Evolutionary conservation across 2,113 vertebrate species (phyloP).

Genomic region (Brienomyrus longianalis): DNA sequence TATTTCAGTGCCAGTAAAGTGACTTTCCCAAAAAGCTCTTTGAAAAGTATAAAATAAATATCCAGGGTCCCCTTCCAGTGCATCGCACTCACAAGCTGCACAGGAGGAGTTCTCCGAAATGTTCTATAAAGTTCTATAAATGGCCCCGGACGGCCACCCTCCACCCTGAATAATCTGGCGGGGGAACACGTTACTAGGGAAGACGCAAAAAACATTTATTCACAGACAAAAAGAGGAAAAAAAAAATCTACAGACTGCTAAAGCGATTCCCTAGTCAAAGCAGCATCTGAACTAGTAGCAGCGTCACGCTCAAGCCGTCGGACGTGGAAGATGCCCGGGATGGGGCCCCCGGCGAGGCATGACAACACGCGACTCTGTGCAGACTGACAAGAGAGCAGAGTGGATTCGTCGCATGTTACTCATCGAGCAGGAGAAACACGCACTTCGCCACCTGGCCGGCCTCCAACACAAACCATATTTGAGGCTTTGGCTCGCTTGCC

Average conservation of each 20-base stretch:
- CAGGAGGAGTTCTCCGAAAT: neutral
- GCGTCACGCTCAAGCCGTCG: neutral
- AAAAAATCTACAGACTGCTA: neutral
- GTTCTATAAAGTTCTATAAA: slow-evolving; percentile 1
- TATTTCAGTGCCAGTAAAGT: neutral
- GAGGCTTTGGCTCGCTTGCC: slow-evolving; percentile 13
- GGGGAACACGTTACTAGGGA: neutral
- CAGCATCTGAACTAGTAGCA: neutral
- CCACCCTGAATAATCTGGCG: neutral
- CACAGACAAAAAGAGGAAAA: neutral
- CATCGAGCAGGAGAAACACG: slow-evolving; percentile 39
- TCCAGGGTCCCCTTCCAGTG: neutral
- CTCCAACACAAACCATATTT: slow-evolving; percentile 33
- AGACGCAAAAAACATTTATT: neutral
- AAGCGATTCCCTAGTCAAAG: neutral
- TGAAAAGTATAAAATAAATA: neutral
- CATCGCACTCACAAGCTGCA: neutral
- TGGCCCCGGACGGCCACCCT: neutral
- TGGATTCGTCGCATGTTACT: slow-evolving; percentile 49
- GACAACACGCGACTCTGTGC: neutral
- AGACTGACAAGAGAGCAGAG: slow-evolving; percentile 35
- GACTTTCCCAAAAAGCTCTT: neutral
- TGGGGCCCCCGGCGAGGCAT: neutral
- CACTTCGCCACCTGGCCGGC: slow-evolving; percentile 31
- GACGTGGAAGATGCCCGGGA: neutral